These are phyloP conservation scores for Phycodurus eques DNA, from an alignment of 2,113 vertebrate species.

Conservation along the genomic window DNA sequence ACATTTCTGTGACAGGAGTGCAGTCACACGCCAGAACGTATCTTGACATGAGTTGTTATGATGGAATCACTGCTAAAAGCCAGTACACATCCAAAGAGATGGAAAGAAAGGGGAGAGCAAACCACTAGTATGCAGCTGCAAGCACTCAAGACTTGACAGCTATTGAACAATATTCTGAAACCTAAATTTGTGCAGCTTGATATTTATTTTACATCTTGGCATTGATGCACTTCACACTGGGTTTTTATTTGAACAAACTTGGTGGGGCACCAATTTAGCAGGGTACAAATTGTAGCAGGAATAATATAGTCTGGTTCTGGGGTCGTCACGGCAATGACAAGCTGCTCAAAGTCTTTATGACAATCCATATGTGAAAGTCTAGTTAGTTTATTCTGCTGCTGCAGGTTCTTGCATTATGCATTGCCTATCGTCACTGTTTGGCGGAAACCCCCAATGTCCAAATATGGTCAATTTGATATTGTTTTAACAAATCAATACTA, in stretches of 20 bases:
- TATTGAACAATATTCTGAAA: not conserved
- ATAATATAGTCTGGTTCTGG: not conserved
- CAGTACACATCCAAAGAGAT: not conserved
- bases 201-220: not conserved
- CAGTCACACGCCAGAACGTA: slow-evolving; percentile 6
- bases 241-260: not conserved
- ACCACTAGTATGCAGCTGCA: slow-evolving; percentile 9
- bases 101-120: not conserved
- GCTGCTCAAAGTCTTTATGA: not conserved
- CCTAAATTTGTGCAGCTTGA: not conserved
- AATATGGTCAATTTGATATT: not conserved
- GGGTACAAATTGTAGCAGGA: too few relatives aligned
- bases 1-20: slow-evolving; percentile 7
- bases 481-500: not conserved
- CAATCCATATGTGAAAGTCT: not conserved
- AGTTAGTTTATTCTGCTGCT: not conserved
- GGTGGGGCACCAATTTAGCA: not conserved
- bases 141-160: not conserved
- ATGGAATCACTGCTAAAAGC: not conserved
- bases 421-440: not conserved
- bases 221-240: not conserved
- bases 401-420: not conserved
- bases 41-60: slow-evolving; percentile 16
- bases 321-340: not conserved
- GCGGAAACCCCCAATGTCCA: not conserved